phyloP scores from a whole-genome alignment of 64 coral and sea anemone genomes.

The Cladopsammia gracilis region DNA sequence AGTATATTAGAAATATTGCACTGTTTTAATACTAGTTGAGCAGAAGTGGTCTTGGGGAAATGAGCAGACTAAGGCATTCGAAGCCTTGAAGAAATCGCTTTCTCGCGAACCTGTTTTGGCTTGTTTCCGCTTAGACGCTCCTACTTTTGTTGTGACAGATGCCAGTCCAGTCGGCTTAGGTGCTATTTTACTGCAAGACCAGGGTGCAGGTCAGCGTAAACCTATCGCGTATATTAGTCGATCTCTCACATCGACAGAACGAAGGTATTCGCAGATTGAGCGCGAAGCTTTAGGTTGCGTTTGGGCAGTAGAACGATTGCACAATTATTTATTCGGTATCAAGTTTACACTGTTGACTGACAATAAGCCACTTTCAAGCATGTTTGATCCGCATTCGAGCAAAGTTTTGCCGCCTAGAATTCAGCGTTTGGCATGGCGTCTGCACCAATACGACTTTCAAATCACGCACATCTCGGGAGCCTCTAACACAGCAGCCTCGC shows the following conservation, averaged over 20 bases:
- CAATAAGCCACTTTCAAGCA: slow-evolving; percentile 46
- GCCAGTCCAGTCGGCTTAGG: slow-evolving; percentile 9
- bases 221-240: slow-evolving; percentile 35
- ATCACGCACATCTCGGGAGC: slow-evolving; percentile 39
- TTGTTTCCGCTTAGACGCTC: slow-evolving; percentile 11
- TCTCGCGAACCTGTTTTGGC: slow-evolving; percentile 24
- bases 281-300: slow-evolving; percentile 50
- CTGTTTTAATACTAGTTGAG: too few relatives aligned
- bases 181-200: slow-evolving; percentile 14
- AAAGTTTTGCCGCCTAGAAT: slow-evolving; percentile 46
- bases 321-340: slow-evolving; percentile 54
- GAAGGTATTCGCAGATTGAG: slow-evolving; percentile 59
- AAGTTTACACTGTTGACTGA: slow-evolving; percentile 51
- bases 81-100: slow-evolving; percentile 18
- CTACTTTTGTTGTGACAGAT: slow-evolving; percentile 12
- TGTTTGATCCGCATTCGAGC: slow-evolving; percentile 37
- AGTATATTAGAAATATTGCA: too few relatives aligned
- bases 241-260: slow-evolving; percentile 1
- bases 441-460: slow-evolving; percentile 52
- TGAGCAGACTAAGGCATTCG: slow-evolving; percentile 28
- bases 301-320: slow-evolving; percentile 47
- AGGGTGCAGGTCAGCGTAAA: neutral
- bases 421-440: slow-evolving; percentile 53
- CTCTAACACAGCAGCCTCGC: slow-evolving; percentile 44
- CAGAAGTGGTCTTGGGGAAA: slow-evolving; percentile 6